phyloP scores from a whole-genome alignment of 2,797 vertebrate genomes.

The Lithobates sylvaticus region DNA sequence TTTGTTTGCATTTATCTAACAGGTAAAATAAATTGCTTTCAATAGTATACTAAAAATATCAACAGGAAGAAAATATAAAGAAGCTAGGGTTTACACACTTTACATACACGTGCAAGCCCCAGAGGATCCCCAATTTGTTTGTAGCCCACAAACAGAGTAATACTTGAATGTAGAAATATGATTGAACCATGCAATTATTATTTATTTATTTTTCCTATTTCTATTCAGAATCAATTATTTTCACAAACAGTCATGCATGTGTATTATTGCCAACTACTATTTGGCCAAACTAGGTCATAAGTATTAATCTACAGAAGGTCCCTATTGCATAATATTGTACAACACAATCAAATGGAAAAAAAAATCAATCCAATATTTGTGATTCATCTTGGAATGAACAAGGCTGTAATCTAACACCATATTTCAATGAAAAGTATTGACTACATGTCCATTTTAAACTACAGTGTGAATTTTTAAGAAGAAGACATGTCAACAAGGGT shows the following conservation, averaged over 20 bases:
- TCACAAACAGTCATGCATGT: background rate
- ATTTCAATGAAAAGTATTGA: conserved; percentile 5
- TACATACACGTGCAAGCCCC: too few relatives aligned
- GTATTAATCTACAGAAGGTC: background rate
- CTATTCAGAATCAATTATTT: background rate
- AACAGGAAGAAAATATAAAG: too few relatives aligned
- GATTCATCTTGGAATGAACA: background rate
- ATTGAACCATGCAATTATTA: too few relatives aligned
- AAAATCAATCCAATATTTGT: background rate
- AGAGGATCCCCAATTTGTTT: too few relatives aligned
- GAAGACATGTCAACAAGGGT: conserved; percentile 41
- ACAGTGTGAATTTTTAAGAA: background rate
- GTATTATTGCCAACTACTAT: background rate
- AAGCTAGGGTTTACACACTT: too few relatives aligned
- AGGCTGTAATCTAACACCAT: conserved; percentile 1
- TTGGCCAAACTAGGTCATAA: conserved; percentile 9
- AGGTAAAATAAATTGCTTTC: too few relatives aligned
- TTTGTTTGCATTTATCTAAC: too few relatives aligned
- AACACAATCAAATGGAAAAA: conserved; percentile 1
- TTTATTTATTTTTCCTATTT: too few relatives aligned
- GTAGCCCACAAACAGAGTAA: too few relatives aligned
- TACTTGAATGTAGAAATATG: too few relatives aligned
- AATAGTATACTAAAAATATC: too few relatives aligned
- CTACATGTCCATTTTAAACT: too few relatives aligned
- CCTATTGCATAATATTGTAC: background rate